These are phyloP conservation scores for Melinaea marsaeus DNA, from an alignment of 2,888 invertebrate species.

Conservation along the genomic window DNA sequence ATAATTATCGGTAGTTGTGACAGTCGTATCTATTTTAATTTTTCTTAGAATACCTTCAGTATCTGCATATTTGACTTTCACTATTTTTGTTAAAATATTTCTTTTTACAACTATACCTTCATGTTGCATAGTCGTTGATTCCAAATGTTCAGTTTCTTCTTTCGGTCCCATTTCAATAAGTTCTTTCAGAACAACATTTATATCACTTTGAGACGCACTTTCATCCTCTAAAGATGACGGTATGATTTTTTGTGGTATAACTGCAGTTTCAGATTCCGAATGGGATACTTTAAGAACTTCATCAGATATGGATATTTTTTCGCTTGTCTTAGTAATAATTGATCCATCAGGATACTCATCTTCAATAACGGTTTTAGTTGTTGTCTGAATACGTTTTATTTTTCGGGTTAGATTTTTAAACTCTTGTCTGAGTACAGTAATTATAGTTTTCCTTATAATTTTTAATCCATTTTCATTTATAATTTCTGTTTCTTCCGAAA, in stretches of 20 bases:
- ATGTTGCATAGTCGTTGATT: constrained; percentile 46
- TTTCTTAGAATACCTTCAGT: constrained; percentile 42
- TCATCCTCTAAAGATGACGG: constrained; percentile 27
- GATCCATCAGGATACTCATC: constrained; percentile 68
- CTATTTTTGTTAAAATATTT: constrained; percentile 48
- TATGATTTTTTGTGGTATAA: constrained; percentile 17
- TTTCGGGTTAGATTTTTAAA: constrained; percentile 43
- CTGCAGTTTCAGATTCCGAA: constrained; percentile 11
- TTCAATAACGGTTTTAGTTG: constrained; percentile 53
- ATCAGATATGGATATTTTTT: constrained; percentile 59
- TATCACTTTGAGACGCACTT: constrained; percentile 36
- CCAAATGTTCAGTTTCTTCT: constrained; percentile 44
- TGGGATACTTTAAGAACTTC: constrained; percentile 37
- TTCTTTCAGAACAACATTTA: constrained; percentile 37
- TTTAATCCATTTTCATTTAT: constrained; percentile 48
- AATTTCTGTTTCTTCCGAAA: constrained; percentile 43
- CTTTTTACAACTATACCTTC: constrained; percentile 46
- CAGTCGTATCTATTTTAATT: constrained; percentile 52
- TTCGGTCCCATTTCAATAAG: constrained; percentile 40
- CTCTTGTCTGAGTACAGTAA: constrained; percentile 49
- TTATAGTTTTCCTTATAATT: constrained; percentile 56
- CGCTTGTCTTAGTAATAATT: constrained; percentile 59
- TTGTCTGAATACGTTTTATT: constrained; percentile 54
- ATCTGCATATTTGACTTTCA: constrained; percentile 53
- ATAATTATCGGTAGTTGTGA: constrained; percentile 61